Percentiles rank a stretch among this genome's conserved stretches.
phyloP scores from a whole-genome alignment of 1,140 invertebrate genomes.

The Rhyzopertha dominica region DNA sequence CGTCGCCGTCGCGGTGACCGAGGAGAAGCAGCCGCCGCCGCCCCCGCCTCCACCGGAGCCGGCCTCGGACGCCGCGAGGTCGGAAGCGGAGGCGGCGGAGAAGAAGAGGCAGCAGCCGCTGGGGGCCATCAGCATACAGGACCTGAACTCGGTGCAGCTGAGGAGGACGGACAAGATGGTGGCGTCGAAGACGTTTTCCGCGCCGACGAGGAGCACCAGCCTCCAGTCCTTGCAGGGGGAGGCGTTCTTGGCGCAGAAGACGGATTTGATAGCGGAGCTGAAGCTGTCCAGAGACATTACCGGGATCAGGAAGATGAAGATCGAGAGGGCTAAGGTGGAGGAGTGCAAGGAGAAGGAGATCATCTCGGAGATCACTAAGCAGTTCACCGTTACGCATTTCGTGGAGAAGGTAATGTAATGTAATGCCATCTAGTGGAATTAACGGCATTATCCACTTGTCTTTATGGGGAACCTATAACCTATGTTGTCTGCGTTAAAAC shows the following conservation, averaged over 20 bases:
- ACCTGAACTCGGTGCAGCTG: constrained; percentile 74
- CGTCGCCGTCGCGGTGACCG: constrained; percentile 15
- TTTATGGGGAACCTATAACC: no score
- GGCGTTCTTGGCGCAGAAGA: constrained; percentile 70
- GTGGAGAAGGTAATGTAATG: constrained; percentile 81
- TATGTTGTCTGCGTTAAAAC: no score
- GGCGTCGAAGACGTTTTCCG: constrained; percentile 72
- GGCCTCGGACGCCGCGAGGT: constrained; percentile 12
- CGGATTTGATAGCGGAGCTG: constrained; percentile 82
- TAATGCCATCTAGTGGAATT: no score
- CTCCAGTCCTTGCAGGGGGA: constrained; percentile 67
- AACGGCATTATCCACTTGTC: no score
- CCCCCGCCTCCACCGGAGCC: constrained; percentile 53
- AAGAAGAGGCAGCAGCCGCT: constrained; percentile 61
- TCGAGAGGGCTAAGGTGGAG: constrained; percentile 76
- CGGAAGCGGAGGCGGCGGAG: constrained; percentile 36
- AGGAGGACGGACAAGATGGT: constrained; percentile 69
- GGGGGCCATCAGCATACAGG: constrained; percentile 78
- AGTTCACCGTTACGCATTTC: constrained; percentile 82
- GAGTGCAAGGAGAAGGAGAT: constrained; percentile 73
- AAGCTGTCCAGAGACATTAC: constrained; percentile 87
- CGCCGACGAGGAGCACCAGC: constrained; percentile 66
- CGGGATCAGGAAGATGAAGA: constrained; percentile 85
- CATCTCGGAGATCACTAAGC: constrained; percentile 73
- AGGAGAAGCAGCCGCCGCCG: constrained; percentile 38